Conservation (phyloP, 2,113 vertebrate genomes). For the Excalfactoria chinensis region DNA sequence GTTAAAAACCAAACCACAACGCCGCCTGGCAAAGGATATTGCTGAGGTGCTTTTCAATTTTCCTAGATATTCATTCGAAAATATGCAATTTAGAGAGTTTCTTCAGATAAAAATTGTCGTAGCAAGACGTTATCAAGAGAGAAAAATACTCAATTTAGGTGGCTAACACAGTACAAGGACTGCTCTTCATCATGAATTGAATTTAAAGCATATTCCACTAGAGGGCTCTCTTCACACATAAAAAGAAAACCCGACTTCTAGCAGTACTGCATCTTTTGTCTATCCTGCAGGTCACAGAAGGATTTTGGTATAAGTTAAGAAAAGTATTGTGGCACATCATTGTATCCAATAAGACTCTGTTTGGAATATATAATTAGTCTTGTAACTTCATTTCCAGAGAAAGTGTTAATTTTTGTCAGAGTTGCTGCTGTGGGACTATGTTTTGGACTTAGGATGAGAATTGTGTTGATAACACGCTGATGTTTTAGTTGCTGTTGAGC, state of each 20-base stretch:
- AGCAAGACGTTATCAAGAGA: neutral
- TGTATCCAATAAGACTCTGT: neutral
- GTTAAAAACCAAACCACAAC: neutral
- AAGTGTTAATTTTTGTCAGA: neutral
- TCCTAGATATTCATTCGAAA: neutral
- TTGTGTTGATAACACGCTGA: neutral
- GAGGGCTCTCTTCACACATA: conserved; percentile 73
- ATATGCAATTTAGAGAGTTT: neutral
- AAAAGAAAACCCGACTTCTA: neutral
- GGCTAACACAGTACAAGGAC: neutral
- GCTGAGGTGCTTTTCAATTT: neutral
- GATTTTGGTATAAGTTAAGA: neutral
- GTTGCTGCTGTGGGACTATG: neutral
- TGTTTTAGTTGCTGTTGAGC: neutral
- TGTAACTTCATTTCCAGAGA: neutral
- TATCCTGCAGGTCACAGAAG: neutral
- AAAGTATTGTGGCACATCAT: neutral
- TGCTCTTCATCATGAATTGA: fast-evolving
- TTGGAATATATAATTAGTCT: neutral
- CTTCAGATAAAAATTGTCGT: neutral
- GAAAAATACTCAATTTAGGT: neutral
- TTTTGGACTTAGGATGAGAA: neutral
- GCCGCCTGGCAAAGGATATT: neutral
- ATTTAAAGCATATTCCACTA: conserved; percentile 49
- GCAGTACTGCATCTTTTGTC: neutral